Base-by-base conservation (phyloP, 92 coral and sea anemone genomes). In the Porites rus region DNA sequence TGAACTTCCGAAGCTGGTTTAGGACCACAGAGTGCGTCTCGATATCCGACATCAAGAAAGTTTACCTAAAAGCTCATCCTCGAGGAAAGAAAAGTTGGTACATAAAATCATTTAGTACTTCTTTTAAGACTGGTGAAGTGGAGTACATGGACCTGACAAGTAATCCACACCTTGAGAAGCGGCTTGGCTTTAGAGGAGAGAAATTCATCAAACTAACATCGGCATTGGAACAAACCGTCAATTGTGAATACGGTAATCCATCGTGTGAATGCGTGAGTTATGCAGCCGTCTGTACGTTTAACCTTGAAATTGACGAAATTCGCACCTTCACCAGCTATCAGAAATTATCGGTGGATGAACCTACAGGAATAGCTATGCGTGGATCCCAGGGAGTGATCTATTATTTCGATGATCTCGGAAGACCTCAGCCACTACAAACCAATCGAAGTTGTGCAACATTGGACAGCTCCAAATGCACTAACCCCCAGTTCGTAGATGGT, bases 401-500 rank as follows among this genome's bases (percentile, higher is more conserved):
- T 24, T 80, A 68, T 52, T 80, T 80, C 52, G 46, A 12, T 17
- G 56, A 54, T 0, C n/a, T 16, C 20, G 85, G 85, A 2, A 80
- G 0, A 67, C 76, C 56, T 69, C 10, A 9, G 66, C 85, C 85
- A 52, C 85, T 51, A 53, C 76, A 68, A 69, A 22, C 5, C 3
- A 1, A 56, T 68, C 51, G 66, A 68, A 80, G 25, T 7, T 80
- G 85, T 13, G 25, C 80, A 56, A 80, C 85, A 17, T 71, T 59
- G 21, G 80, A 88, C 80, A 58, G 70, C 25, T 8, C 28, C 75
- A 74, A 70, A n/a, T 90, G 93, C 63, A 90, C 90, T 25, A 7
- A 80, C 12, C 87, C 90, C 10, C 78, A 86, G 75, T 63, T 80
- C 65, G 93, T 90, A 0, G 93, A 90, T 80, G 90, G 93, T 54